phyloP scores from a whole-genome alignment of 2,797 vertebrate genomes.

The Neopelma chrysocephalum region DNA sequence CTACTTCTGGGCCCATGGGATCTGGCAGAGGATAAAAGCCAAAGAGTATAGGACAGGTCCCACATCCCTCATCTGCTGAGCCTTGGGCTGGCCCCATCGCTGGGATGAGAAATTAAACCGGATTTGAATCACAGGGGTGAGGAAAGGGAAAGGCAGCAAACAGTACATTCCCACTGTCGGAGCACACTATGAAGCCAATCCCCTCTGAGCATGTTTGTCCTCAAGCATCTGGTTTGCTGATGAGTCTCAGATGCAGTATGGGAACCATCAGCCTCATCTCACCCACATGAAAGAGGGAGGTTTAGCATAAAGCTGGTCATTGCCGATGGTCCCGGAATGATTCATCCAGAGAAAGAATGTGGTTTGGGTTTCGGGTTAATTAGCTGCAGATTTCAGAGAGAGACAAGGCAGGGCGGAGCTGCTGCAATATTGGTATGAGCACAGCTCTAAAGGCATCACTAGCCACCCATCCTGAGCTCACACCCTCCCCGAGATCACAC shows the following conservation, averaged over 20 bases:
- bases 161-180: not conserved
- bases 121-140: constrained; percentile 24
- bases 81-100: not conserved
- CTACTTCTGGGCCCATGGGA: no score
- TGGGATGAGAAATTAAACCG: not conserved
- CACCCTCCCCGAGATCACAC: not conserved
- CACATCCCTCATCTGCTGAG: not conserved
- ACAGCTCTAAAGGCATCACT: not conserved
- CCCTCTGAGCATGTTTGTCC: not conserved
- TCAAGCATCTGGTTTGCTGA: not conserved
- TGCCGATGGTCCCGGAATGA: constrained; percentile 24
- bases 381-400: constrained; percentile 10
- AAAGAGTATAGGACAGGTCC: not conserved
- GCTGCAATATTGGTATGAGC: not conserved
- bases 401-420: constrained; percentile 55
- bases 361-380: constrained; percentile 66
- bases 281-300: constrained; percentile 55
- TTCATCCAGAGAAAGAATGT: constrained; percentile 32
- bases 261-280: constrained; percentile 18
- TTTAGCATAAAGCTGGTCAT: constrained; percentile 48
- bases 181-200: not conserved
- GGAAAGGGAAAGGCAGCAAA: constrained; percentile 4
- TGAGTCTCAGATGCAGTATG: not conserved
- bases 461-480: not conserved
- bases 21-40: no score